phyloP scores from a whole-genome alignment of 2,888 invertebrate genomes.

The Tinea semifulvella region DNA sequence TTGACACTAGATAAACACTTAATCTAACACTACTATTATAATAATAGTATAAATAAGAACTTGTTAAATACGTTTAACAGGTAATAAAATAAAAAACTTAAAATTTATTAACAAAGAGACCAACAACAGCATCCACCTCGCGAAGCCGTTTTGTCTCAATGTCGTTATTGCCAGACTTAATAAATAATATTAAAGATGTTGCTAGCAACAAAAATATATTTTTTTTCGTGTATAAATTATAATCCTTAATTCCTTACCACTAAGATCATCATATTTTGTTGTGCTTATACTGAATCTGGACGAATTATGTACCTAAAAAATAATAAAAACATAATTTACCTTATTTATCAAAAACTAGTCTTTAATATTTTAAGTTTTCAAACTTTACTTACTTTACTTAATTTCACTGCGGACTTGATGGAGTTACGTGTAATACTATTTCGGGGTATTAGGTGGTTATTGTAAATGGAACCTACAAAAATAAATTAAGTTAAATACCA shows the following conservation, averaged over 20 bases:
- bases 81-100: slow-evolving; percentile 43
- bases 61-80: slow-evolving; percentile 5
- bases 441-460: slow-evolving; percentile 26
- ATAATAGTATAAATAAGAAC: slow-evolving; percentile 41
- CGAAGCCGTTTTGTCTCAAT: slow-evolving; percentile 23
- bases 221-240: too few species aligned
- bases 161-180: slow-evolving; percentile 15
- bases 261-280: slow-evolving; percentile 40
- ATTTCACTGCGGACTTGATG: slow-evolving; percentile 46
- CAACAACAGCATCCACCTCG: slow-evolving; percentile 50
- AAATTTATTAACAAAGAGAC: slow-evolving; percentile 51
- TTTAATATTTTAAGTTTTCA: not conserved
- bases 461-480: slow-evolving; percentile 51
- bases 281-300: slow-evolving; percentile 40
- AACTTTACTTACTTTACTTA: slow-evolving; percentile 43
- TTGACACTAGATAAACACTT: slow-evolving; percentile 6
- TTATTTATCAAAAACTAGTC: not conserved
- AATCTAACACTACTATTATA: slow-evolving; percentile 24
- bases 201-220: not conserved
- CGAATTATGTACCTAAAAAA: slow-evolving; percentile 42
- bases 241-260: slow-evolving; percentile 38
- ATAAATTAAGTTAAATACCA: slow-evolving; percentile 8
- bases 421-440: slow-evolving; percentile 55
- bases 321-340: slow-evolving; percentile 5
- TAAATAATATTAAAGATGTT: too few species aligned